Conservation (phyloP, 2,113 vertebrate species). For the Perognathus longimembris region DNA sequence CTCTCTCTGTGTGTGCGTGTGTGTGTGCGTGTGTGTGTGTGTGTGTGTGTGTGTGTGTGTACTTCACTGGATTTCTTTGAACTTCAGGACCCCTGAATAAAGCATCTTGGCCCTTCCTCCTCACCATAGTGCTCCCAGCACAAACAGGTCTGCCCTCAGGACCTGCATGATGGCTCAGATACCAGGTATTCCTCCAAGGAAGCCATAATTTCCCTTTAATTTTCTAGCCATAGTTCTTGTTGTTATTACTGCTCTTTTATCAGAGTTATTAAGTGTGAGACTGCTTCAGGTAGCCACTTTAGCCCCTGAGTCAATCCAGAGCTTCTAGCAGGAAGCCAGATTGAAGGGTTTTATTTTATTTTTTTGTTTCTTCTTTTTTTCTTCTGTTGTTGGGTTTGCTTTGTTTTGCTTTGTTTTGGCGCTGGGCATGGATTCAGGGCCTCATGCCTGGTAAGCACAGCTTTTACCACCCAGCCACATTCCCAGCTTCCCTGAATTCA, state of each 20-base stretch:
- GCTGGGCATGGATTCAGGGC: not conserved
- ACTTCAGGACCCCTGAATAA: not conserved
- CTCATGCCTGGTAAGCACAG: too few species aligned
- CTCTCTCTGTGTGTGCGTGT: too few species aligned
- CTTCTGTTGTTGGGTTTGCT: not conserved
- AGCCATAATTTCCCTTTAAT: not conserved
- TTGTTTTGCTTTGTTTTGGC: not conserved
- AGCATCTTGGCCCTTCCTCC: rapidly evolving
- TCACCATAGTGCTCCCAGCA: not conserved
- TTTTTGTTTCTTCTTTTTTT: too few species aligned
- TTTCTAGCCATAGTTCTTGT: constrained; percentile 18
- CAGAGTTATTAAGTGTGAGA: constrained; percentile 33
- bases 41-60: too few species aligned
- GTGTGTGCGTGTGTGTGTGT: rapidly evolving
- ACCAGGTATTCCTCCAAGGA: not conserved
- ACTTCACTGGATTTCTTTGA: not conserved
- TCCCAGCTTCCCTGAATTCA: not conserved
- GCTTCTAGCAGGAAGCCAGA: constrained; percentile 13
- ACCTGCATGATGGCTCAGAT: not conserved
- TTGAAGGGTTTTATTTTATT: not conserved
- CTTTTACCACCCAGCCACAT: too few species aligned
- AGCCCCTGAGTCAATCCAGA: constrained; percentile 27
- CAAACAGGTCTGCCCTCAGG: not conserved
- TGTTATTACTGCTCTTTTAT: constrained; percentile 42
- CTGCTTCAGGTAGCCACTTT: constrained; percentile 27